Conservation (phyloP, 1,140 invertebrate genomes). For the Lordiphosa mommai region DNA sequence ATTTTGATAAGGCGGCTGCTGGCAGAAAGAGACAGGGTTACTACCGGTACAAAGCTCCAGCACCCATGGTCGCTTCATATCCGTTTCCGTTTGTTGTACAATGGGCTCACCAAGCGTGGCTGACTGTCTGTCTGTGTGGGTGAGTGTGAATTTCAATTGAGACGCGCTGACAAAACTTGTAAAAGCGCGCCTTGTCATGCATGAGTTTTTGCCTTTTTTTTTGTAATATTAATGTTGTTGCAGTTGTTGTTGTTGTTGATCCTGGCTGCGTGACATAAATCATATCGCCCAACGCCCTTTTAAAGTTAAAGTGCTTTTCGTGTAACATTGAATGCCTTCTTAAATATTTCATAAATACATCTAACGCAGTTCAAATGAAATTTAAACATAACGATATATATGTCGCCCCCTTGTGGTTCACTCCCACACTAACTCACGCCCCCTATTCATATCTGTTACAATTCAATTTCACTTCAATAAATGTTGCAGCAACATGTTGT, state of each 20-base stretch:
- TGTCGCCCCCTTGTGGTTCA: neutral
- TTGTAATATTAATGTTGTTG: conserved; percentile 57
- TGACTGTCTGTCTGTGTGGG: conserved; percentile 6
- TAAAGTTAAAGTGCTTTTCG: conserved; percentile 20
- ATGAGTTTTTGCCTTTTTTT: conserved; percentile 52
- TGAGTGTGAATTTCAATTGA: conserved; percentile 51
- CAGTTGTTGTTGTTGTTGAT: neutral
- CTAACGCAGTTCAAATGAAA: conserved; percentile 43
- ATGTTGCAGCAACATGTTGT: conserved; percentile 72
- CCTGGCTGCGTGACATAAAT: conserved; percentile 58
- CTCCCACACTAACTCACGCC: neutral
- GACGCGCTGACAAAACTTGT: conserved; percentile 50
- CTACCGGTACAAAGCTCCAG: conserved; percentile 12
- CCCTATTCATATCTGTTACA: conserved; percentile 16
- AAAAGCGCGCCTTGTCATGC: conserved; percentile 65
- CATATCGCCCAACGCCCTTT: conserved; percentile 35
- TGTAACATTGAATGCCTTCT: conserved; percentile 27
- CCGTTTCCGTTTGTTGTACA: conserved; percentile 65
- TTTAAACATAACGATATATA: conserved; percentile 29
- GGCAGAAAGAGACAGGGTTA: conserved; percentile 8
- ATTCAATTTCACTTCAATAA: conserved; percentile 68
- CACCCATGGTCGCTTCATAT: conserved; percentile 62
- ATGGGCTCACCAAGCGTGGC: conserved; percentile 49
- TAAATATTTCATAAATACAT: conserved; percentile 66
- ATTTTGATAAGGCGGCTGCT: conserved; percentile 65